Base-by-base conservation (phyloP, 1,140 invertebrate species). In the Drosophila equinoxialis region DNA sequence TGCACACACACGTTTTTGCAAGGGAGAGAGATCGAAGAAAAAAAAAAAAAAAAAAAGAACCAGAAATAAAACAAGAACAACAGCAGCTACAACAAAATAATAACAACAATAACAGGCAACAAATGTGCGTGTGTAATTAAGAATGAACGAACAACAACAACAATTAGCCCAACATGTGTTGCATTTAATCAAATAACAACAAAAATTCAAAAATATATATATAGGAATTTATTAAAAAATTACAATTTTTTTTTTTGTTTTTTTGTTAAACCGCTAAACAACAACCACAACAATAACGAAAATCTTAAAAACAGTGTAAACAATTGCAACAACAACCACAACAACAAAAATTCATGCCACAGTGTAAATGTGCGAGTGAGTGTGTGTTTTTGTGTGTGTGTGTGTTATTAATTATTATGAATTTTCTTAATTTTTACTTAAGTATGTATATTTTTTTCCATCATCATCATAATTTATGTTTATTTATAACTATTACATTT, bases 1-100 rank as follows among this genome's bases (percentile, higher is more conserved):
- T 84, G 84, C 80, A 80, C 57, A 37, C 35, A 51, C 45, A 79
- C 83, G 83, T 84, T 87, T 30, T 79, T 65, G 37, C 69, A 71
- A 68, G 55, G 73, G 79, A 67, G 79, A 72, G 69, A 68, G 55
- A 39, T 51, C 45, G 45, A 51, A 51, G 45, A 51, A 51, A 23
- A 54, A 77, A 23, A 66, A 60, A 10, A 63, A 63, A 48, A 48
- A 39, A 58, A 74, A 64, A 26, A 10, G 10, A 7, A 37, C 8
- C 7, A 37, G 8, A 64, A 77, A 23, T 58, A 39, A 10, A 63
- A 63, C 58, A 48, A 39, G 58, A 77, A 42, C 39, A 64, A 60
- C 48, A 72, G 42, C 10, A 60, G 8, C 55, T 59, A 59, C 33
- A 30, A 51, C 13, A 68, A 48, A 71, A 71, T 51, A 75, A 68